Conservation (phyloP, 2,888 invertebrate species). For the Chesias legatella region DNA sequence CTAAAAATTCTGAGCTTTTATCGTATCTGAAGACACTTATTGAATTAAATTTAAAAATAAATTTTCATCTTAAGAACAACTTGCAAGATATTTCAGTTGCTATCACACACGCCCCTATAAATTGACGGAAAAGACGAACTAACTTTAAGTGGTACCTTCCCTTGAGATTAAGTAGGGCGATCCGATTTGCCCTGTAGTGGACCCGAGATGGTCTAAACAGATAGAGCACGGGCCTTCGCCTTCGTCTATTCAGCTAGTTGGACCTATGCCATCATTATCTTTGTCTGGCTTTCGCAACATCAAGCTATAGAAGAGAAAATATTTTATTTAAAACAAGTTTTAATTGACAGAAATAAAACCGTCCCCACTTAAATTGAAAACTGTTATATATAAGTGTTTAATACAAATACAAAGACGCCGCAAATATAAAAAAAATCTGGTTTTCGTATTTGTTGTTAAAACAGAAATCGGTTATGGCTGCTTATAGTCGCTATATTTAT, state of each 20-base stretch:
- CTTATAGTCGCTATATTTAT: too few relatives aligned
- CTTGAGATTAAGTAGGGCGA: constrained; percentile 23
- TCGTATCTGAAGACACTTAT: too few relatives aligned
- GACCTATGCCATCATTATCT: constrained; percentile 26
- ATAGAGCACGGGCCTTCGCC: constrained; percentile 28
- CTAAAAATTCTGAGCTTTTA: too few relatives aligned
- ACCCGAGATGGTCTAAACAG: constrained; percentile 23
- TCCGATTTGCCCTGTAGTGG: constrained; percentile 17
- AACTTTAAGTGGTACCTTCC: constrained; percentile 19
- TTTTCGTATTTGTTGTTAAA: too few relatives aligned
- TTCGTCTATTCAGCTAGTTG: constrained; percentile 18
- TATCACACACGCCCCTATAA: constrained; percentile 20
- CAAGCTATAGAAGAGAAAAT: background rate
- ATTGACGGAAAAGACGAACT: constrained; percentile 13
- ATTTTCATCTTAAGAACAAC: background rate
- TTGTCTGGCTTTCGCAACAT: constrained; percentile 5
- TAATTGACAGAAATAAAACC: too few relatives aligned
- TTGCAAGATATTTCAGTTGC: constrained; percentile 4
- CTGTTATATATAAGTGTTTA: too few relatives aligned
- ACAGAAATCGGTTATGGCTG: too few relatives aligned
- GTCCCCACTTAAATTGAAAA: too few relatives aligned
- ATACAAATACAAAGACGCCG: too few relatives aligned
- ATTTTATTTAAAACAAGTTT: too few relatives aligned
- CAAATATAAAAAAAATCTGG: too few relatives aligned
- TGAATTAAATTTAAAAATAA: too few relatives aligned